Base-by-base conservation (phyloP, 2,888 invertebrate genomes). In the Margaritifera margaritifera region DNA sequence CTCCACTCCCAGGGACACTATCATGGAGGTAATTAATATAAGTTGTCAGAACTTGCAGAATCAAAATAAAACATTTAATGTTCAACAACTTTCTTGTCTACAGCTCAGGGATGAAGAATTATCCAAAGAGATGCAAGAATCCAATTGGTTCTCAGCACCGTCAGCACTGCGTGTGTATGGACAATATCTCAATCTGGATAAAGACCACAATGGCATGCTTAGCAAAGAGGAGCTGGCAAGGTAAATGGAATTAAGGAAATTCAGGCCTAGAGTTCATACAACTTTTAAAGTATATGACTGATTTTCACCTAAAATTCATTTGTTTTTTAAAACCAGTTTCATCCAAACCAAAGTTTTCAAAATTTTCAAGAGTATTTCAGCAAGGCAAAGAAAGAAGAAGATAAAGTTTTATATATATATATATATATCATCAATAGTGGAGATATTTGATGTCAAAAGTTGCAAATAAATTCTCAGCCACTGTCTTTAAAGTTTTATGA, bases 141-240 rank as follows among this genome's bases (percentile, higher is more conserved):
- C 51, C 93, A 90, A 90, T 79, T 90, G 90, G 90, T 90, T 91
- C 80, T 89, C 89, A 55, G 89, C 89, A 5, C 88, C 87, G 1
- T 89, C 88, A 22, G 96, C 97, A 0, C 91, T 97, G 22, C 92
- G 95, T 57, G 96, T 98, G 2, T 98, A 98, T 88, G 96, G 96
- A 0, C 96, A 96, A 89, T 99, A 97, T 89, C 92, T 98, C 56
- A 96, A 96, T 90, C 91, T 99, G 73, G 99, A 99, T 87, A 93
- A 94, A 74, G 96, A 98, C 89, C 96, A 96, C 83, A 98, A 98
- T 89, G 89, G 98, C 31, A 96, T 98, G 96, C 92, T 99, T 2
- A 97, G 95, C 87, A 95, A 96, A 88, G 93, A 94, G 67, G 98
- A 98, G 90, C 90, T 98, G 61, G 94, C 95, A 6, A 94, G 94